Base-by-base conservation (phyloP, 2,113 vertebrate species). In the Chloroceryle aenea region DNA sequence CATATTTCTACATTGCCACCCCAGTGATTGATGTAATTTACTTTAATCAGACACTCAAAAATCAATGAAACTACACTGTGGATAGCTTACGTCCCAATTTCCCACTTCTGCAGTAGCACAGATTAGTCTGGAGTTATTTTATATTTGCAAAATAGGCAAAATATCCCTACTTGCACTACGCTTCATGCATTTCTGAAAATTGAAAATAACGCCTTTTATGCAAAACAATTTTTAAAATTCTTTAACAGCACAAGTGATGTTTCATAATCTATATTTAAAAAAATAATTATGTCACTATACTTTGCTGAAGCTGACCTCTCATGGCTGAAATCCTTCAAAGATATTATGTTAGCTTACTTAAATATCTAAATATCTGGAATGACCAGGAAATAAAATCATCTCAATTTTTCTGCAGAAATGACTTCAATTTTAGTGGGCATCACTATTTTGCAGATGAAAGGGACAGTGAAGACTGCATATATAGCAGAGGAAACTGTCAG, bases 11-110 rank as follows among this genome's bases (percentile, higher is more conserved):
- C n/a, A 69, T 38, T 92, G 77, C 38, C 48, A 93, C n/a, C 48
- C n/a, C 58, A 72, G 29, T 83, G 55, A 92, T 21, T 90, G 53
- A 97, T 95, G 32, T 19, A 85, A 87, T 85, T 90, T 89, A 80
- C 53, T 85, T 91, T 62, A 93, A 95, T 85, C 84, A 89, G 71
- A 85, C 40, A 75, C 43, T 83, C 38, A 43, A 66, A 93, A 85
- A 90, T 61, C 72, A 74, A 74, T 80, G 58, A 92, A 55, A 45
- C 36, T 83, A 61, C 23, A 67, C 22, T 5, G 7, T 2, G 5
- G 68, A 84, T 21, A 81, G 42, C 62, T 78, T 75, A 80, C 56
- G 29, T 67, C n/a, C 32, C 55, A 85, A 64, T 26, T 80, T 32
- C 32, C 43, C 25, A 87, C 10, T 89, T 88, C n/a, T 32, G 59